phyloP scores from a whole-genome alignment of 2,797 vertebrate species.

The Epinephelus malabaricus region DNA sequence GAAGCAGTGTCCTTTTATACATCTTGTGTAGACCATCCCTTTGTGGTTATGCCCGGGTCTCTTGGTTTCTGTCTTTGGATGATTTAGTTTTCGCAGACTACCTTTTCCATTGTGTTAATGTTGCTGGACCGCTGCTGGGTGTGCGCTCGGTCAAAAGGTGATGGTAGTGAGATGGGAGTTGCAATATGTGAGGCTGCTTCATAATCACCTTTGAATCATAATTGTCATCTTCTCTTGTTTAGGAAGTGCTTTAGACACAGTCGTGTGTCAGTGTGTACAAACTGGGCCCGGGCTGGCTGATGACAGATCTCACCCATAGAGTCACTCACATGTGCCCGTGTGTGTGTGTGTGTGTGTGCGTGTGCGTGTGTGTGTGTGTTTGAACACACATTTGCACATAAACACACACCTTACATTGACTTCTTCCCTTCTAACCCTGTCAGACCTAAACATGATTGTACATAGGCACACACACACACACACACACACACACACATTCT shows the following conservation, averaged over 20 bases:
- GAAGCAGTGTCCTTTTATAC: constrained; percentile 44
- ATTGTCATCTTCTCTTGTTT: constrained; percentile 54
- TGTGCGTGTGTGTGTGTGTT: constrained; percentile 41
- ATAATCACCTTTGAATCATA: constrained; percentile 53
- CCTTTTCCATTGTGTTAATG: constrained; percentile 41
- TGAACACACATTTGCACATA: constrained; percentile 61
- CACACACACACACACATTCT: constrained; percentile 35
- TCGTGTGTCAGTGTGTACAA: constrained; percentile 58
- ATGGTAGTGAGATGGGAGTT: constrained; percentile 53
- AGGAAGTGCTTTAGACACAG: constrained; percentile 75
- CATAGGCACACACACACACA: constrained; percentile 38
- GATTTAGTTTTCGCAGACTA: constrained; percentile 36
- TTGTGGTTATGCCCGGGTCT: constrained; percentile 26
- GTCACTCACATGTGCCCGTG: constrained; percentile 41
- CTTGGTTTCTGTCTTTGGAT: constrained; percentile 46
- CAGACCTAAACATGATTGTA: constrained; percentile 56
- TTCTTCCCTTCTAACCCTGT: constrained; percentile 27
- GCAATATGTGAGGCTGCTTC: constrained; percentile 70
- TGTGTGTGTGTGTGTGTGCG: constrained; percentile 31
- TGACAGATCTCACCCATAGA: constrained; percentile 59
- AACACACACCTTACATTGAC: constrained; percentile 38
- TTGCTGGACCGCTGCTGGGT: constrained; percentile 54
- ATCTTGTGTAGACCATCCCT: constrained; percentile 25
- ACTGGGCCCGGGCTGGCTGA: constrained; percentile 55
- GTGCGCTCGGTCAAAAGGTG: constrained; percentile 33